phyloP scores from a whole-genome alignment of 2,113 vertebrate genomes.

The Micromys minutus region DNA sequence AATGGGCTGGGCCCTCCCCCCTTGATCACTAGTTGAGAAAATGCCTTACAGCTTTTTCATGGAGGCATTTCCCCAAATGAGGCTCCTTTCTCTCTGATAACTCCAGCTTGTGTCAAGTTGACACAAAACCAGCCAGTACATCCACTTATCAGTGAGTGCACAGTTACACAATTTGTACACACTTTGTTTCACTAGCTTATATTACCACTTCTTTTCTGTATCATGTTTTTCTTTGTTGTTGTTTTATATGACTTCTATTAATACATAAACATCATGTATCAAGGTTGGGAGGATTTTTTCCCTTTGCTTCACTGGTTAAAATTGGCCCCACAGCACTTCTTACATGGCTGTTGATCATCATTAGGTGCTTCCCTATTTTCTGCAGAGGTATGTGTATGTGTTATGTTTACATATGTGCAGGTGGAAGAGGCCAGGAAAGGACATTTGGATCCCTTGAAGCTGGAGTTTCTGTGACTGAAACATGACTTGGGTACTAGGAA shows the following conservation, averaged over 20 bases:
- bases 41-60: no score
- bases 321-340: not conserved
- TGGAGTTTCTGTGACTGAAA: not conserved
- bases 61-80: no score
- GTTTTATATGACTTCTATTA: not conserved
- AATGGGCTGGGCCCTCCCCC: no score
- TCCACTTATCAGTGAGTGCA: no score
- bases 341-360: not conserved
- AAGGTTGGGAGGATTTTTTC: not conserved
- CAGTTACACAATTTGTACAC: not conserved
- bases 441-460: not conserved
- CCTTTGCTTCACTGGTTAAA: not conserved
- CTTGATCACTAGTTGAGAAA: no score
- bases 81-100: no score
- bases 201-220: not conserved
- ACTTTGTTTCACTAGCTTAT: not conserved
- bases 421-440: not conserved
- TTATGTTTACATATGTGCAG: not conserved
- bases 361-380: slow-evolving; percentile 5
- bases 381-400: not conserved
- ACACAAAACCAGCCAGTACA: no score
- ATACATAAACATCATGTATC: not conserved
- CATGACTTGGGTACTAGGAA: no score
- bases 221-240: not conserved
- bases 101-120: no score